A percentile compares a stretch with the other conserved stretches of the same genome.
Evolutionary conservation across 2,888 invertebrate species (phyloP).

Genomic region (Crematogaster levior): DNA sequence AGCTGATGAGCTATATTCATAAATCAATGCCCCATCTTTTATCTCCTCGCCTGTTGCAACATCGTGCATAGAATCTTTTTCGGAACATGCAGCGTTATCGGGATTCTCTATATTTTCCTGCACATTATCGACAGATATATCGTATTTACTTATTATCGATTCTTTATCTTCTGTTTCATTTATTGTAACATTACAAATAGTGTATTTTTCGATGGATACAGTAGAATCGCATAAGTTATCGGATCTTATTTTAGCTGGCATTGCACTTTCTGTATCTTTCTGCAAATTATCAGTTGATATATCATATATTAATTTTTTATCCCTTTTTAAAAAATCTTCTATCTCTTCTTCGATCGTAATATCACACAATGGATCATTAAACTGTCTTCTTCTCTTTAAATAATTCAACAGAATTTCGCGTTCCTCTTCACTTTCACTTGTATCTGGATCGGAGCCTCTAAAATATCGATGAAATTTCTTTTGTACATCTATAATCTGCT

Average conservation of each 20-base stretch:
- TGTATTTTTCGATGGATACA: neutral
- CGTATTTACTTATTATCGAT: too few species aligned
- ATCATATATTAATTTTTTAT: neutral
- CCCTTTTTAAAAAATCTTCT: neutral
- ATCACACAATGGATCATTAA: neutral
- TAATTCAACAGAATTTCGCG: neutral
- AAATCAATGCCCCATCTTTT: neutral
- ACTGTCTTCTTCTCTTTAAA: neutral
- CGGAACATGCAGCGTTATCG: too few species aligned
- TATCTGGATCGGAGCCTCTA: neutral
- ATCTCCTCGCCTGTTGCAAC: neutral
- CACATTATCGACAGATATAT: too few species aligned
- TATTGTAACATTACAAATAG: too few species aligned
- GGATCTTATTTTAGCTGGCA: neutral
- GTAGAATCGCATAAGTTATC: neutral
- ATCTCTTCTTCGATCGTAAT: neutral
- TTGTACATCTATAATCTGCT: neutral
- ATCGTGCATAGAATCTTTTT: neutral
- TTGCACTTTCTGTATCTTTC: neutral
- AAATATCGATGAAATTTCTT: neutral
- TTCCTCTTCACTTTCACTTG: constrained; percentile 13
- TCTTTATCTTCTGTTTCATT: neutral
- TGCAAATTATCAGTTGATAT: neutral
- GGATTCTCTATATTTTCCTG: too few species aligned
- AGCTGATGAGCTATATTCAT: neutral